Percentiles rank a stretch among this genome's conserved stretches.
Evolutionary conservation across 2,888 invertebrate genomes (phyloP).

Genomic region (Chrysodeixis includens): DNA sequence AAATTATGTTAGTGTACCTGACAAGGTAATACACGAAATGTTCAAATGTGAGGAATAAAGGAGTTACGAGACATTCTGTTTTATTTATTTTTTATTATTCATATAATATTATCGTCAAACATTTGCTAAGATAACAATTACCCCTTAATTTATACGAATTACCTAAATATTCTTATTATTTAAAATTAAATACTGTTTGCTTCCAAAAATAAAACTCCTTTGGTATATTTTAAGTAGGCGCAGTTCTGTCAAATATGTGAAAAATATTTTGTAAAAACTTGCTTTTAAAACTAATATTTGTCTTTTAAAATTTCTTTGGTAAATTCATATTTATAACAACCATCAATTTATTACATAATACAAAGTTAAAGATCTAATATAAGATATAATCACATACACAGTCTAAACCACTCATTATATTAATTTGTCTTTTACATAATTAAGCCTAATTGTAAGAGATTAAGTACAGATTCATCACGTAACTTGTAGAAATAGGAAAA

Average conservation of each 20-base stretch:
- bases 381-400: neutral
- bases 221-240: neutral
- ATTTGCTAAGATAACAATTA: neutral
- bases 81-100: constrained; percentile 40
- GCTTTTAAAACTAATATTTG: neutral
- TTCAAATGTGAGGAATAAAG: constrained; percentile 83
- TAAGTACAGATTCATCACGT: too few species aligned
- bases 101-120: neutral
- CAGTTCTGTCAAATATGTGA: neutral
- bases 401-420: neutral
- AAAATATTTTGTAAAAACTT: neutral
- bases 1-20: constrained; percentile 80
- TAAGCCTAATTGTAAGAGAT: neutral
- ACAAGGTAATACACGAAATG: constrained; percentile 75
- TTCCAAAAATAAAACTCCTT: neutral
- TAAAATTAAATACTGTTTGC: neutral
- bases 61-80: constrained; percentile 64
- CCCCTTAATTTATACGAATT: neutral
- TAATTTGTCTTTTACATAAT: neutral
- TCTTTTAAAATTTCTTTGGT: neutral
- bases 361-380: neutral
- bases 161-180: neutral
- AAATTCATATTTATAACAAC: neutral
- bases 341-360: neutral
- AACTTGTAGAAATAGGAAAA: too few species aligned